These are phyloP conservation scores for Anser brachyrhynchus DNA, from an alignment of 2,113 vertebrate species.

Conservation along the genomic window DNA sequence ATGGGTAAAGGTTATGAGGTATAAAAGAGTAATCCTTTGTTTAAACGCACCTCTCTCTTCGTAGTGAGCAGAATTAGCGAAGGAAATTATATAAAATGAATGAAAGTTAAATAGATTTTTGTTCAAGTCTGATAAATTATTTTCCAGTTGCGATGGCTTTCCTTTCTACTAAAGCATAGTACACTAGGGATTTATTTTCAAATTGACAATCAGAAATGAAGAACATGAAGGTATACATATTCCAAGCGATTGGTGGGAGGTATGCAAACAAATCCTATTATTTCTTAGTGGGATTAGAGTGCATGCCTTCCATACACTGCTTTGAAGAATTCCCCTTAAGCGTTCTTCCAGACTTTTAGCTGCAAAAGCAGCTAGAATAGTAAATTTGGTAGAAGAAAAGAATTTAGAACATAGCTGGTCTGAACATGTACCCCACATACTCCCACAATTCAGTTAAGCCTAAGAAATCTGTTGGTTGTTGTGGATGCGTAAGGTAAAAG, in stretches of 20 bases:
- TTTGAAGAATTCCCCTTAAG: slow-evolving; percentile 56
- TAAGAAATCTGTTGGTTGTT: background rate
- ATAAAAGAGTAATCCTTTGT: slow-evolving; percentile 50
- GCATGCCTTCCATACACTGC: background rate
- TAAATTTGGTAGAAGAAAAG: background rate
- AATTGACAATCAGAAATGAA: slow-evolving; percentile 37
- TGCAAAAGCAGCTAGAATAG: slow-evolving; percentile 6
- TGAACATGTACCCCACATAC: accelerated
- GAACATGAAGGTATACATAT: slow-evolving; percentile 17
- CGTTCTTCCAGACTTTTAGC: background rate
- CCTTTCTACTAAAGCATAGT: background rate
- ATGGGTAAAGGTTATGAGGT: slow-evolving; percentile 59
- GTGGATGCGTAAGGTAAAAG: background rate
- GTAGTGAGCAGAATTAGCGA: slow-evolving; percentile 63
- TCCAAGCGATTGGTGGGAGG: slow-evolving; percentile 39
- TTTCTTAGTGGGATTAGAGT: slow-evolving; percentile 46
- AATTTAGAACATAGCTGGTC: background rate
- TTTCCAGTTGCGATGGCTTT: background rate
- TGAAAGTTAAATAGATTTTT: slow-evolving; percentile 67
- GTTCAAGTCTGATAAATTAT: slow-evolving; percentile 65
- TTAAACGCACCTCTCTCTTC: slow-evolving; percentile 52
- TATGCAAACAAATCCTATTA: slow-evolving; percentile 59
- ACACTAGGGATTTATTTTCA: slow-evolving; percentile 41
- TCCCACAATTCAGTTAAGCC: background rate
- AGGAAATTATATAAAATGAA: slow-evolving; percentile 44